These are phyloP conservation scores for Phortica variegata DNA, from an alignment of 1,140 invertebrate species.

Conservation along the genomic window DNA sequence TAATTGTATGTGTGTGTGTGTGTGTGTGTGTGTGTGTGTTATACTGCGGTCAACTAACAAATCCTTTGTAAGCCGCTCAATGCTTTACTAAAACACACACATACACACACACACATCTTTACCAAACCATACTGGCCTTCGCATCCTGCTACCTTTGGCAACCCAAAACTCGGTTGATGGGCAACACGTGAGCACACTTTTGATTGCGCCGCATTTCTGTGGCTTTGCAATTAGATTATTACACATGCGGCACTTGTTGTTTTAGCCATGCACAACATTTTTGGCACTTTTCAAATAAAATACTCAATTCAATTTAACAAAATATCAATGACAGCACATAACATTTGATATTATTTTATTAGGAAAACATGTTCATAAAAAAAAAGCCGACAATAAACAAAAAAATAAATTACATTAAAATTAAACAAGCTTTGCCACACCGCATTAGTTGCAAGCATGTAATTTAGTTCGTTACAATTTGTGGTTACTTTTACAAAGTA, in stretches of 20 bases:
- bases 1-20: not conserved
- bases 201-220: conserved; percentile 50
- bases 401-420: too few species aligned
- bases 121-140: too few species aligned
- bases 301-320: conserved; percentile 30
- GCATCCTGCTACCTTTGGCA: too few species aligned
- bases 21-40: not conserved
- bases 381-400: too few species aligned
- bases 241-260: conserved; percentile 25
- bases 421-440: conserved; percentile 25
- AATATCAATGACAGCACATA: conserved; percentile 21
- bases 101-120: too few species aligned
- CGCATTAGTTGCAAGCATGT: conserved; percentile 50
- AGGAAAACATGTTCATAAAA: too few species aligned
- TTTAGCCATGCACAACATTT: conserved; percentile 15
- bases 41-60: too few species aligned
- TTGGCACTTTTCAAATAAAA: too few species aligned
- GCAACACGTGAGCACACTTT: conserved; percentile 30
- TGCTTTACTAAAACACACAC: too few species aligned
- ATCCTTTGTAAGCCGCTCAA: too few species aligned
- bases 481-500: conserved; percentile 37
- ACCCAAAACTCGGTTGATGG: too few species aligned
- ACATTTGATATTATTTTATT: too few species aligned
- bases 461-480: conserved; percentile 52
- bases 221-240: conserved; percentile 55